Base-by-base conservation (phyloP, 2,888 invertebrate genomes). In the Tipula confusa region DNA sequence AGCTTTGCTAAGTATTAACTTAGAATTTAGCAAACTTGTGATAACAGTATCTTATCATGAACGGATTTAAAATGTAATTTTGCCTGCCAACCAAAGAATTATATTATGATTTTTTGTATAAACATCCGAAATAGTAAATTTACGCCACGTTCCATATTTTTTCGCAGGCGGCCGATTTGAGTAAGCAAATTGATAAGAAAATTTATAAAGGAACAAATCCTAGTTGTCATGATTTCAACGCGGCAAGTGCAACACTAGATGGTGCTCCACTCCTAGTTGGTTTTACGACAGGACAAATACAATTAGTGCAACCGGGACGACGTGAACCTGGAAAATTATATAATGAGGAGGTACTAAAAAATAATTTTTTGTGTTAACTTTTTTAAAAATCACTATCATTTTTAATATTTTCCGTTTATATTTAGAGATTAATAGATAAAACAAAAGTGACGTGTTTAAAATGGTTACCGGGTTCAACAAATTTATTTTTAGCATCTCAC, bases 191-290 rank as follows among this genome's bases (percentile, higher is more conserved):
- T 86, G 99, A 99, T 90, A 99, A 99, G 90, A 96, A 98, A 89
- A 95, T 98, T 88, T 99, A 99, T 90, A 99, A 99, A 91, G 98
- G 98, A 88, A 98, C 98, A 83, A 98, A 97, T 91, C 99, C 99
- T 18, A 99, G 99, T 29, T 98, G 98, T 90, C 99, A 99, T 89
- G 98, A 98, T 91, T 99, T 99, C 90, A 99, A 99, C 91, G 92
- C 93, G 83, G 92, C 94, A 86, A 94, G 95, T 83, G 95, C 95
- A 87, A 94, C 94, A 84, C 91, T 93, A 15, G 97, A 97, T 85
- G 95, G 95, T 89, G 96, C 97, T 28, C 95, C 96, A 83, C 92
- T 99, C 86, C 92, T 99, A 87, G 97, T 99, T 87, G 99, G 99
- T 84, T 99, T 99, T 91, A 97, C 98, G 87, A 98, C 98, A 29